Percentiles rank a stretch among this genome's conserved stretches.
These are phyloP conservation scores for Saimiri boliviensis DNA, from an alignment of 2,113 vertebrate species.

Conservation along the genomic window DNA sequence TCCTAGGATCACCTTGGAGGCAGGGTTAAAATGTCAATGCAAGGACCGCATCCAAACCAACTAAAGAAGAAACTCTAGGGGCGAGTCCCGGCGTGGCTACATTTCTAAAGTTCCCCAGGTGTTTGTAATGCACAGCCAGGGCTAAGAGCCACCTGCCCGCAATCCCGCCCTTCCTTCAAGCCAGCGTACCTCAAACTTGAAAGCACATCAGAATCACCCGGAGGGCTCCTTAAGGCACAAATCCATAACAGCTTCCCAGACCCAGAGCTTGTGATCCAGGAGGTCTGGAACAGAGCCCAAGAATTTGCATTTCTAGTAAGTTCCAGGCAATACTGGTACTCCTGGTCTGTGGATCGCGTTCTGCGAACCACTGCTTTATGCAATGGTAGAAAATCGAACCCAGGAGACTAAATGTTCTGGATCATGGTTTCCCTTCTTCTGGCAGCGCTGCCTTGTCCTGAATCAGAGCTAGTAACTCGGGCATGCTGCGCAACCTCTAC, in stretches of 20 bases:
- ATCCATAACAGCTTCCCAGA: fast-evolving
- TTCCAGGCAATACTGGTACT: not conserved
- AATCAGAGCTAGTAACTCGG: not conserved
- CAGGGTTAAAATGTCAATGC: not conserved
- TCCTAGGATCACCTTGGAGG: not conserved
- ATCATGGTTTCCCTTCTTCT: not conserved
- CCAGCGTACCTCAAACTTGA: not conserved
- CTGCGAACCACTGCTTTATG: not conserved
- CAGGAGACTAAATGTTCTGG: not conserved
- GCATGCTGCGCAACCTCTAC: too few relatives aligned
- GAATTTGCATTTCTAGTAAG: not conserved
- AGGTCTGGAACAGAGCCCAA: not conserved
- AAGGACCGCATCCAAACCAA: not conserved
- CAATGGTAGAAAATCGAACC: not conserved
- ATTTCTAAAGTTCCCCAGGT: not conserved
- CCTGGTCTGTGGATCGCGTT: not conserved
- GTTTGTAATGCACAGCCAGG: too few relatives aligned
- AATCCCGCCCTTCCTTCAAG: not conserved
- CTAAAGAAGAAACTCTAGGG: not conserved
- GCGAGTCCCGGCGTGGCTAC: fast-evolving
- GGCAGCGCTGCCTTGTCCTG: not conserved
- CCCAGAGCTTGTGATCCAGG: not conserved
- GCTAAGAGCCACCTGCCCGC: not conserved
- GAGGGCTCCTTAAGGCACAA: not conserved
- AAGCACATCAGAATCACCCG: too few relatives aligned